Percentiles rank a stretch among this genome's conserved stretches.
Conservation (phyloP, 2,888 invertebrate genomes). For the Cryptops parisi region DNA sequence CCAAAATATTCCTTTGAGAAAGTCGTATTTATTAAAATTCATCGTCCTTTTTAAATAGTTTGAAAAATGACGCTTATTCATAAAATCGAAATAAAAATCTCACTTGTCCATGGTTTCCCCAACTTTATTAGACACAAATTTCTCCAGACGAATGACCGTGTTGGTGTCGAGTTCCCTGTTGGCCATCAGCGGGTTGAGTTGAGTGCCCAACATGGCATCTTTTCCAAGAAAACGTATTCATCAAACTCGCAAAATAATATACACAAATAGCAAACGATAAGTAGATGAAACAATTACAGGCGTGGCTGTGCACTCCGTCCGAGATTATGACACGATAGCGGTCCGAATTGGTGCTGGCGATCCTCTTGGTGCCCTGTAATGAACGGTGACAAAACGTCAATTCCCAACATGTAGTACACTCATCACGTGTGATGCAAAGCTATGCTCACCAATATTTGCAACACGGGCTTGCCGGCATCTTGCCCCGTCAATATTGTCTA, state of each 20-base stretch:
- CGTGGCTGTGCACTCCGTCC: background rate
- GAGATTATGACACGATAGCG: background rate
- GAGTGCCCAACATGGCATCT: conserved; percentile 6
- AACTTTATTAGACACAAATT: background rate
- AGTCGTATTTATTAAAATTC: too few relatives aligned
- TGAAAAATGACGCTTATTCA: too few relatives aligned
- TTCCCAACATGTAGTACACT: background rate
- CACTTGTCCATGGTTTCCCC: too few relatives aligned
- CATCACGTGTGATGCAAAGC: too few relatives aligned
- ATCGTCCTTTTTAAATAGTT: too few relatives aligned
- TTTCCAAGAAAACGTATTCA: too few relatives aligned
- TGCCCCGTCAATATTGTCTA: background rate
- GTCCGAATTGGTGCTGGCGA: background rate
- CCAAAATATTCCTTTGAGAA: too few relatives aligned
- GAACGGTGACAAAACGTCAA: background rate
- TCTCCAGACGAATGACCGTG: background rate
- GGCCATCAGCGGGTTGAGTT: background rate
- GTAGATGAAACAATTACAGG: background rate
- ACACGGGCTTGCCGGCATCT: background rate
- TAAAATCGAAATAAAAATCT: too few relatives aligned
- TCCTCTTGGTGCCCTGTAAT: background rate
- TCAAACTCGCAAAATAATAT: background rate
- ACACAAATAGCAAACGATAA: background rate
- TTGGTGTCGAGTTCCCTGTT: background rate
- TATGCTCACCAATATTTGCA: background rate